A percentile compares a stretch with the other conserved stretches of the same genome.
Conservation (phyloP, 2,888 invertebrate species). For the Drosophila longiperda region DNA sequence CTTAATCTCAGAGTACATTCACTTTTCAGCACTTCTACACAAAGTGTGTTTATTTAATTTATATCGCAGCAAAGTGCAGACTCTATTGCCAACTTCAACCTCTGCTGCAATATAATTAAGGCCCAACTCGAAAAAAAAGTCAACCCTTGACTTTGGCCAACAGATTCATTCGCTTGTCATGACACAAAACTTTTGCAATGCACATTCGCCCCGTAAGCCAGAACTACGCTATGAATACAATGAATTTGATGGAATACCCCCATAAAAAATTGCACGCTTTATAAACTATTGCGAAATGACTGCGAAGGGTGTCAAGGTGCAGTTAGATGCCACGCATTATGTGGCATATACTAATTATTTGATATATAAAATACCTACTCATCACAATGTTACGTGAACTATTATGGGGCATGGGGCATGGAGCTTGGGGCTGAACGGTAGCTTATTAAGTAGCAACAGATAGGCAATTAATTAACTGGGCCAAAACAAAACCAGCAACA, state of each 20-base stretch:
- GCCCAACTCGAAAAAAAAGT: slow-evolving; percentile 2
- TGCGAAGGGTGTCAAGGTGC: slow-evolving; percentile 68
- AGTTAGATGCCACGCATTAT: slow-evolving; percentile 21
- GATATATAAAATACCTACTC: slow-evolving; percentile 14
- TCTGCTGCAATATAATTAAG: slow-evolving; percentile 25
- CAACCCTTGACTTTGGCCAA: slow-evolving; percentile 40
- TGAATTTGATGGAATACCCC: slow-evolving; percentile 33
- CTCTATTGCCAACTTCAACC: slow-evolving; percentile 2
- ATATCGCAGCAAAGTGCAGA: not conserved
- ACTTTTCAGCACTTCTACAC: not conserved
- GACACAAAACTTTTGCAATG: slow-evolving; percentile 61
- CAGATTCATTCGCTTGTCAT: slow-evolving; percentile 28
- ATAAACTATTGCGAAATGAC: slow-evolving; percentile 58
- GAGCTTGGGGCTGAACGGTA: slow-evolving; percentile 49
- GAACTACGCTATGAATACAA: slow-evolving; percentile 21
- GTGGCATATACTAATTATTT: slow-evolving; percentile 31
- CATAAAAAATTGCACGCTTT: slow-evolving; percentile 21
- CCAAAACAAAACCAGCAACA: slow-evolving; percentile 23
- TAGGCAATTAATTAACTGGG: slow-evolving; percentile 65
- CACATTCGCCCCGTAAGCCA: slow-evolving; percentile 60
- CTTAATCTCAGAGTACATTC: not conserved
- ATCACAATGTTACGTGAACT: slow-evolving; percentile 2
- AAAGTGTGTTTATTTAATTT: not conserved
- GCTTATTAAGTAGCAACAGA: slow-evolving; percentile 13
- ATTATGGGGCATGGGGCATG: no score